Evolutionary conservation across 53 echinoderm and acorn worm genomes (phyloP).

Genomic region (Antedon mediterranea): DNA sequence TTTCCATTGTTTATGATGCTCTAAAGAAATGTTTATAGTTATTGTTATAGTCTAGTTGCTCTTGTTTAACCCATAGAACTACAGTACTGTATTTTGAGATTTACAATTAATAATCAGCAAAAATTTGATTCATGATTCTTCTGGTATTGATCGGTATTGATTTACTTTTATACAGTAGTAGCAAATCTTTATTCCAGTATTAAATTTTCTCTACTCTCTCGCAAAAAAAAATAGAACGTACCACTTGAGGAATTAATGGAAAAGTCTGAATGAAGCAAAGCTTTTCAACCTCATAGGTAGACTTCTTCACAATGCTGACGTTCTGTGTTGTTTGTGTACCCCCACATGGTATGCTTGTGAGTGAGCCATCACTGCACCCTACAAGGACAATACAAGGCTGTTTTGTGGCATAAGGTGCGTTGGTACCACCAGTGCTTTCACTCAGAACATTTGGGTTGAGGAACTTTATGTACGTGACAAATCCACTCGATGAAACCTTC

Average conservation of each 20-base stretch:
- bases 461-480: slow-evolving; percentile 19
- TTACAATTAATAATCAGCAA: too few relatives aligned
- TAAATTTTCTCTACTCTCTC: too few relatives aligned
- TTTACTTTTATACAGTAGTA: too few relatives aligned
- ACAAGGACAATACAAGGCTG: slow-evolving; percentile 13
- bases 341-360: slow-evolving; percentile 22
- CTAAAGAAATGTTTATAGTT: too few relatives aligned
- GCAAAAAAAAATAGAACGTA: slow-evolving; percentile 15
- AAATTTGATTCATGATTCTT: too few relatives aligned
- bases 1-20: too few relatives aligned
- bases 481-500: slow-evolving; percentile 19
- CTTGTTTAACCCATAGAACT: too few relatives aligned
- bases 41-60: too few relatives aligned
- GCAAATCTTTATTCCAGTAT: too few relatives aligned
- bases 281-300: slow-evolving; percentile 2
- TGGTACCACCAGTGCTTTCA: neutral
- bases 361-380: slow-evolving; percentile 24
- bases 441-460: slow-evolving; percentile 17
- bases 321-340: neutral
- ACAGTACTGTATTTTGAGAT: too few relatives aligned
- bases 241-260: slow-evolving; percentile 44
- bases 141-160: too few relatives aligned
- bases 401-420: neutral
- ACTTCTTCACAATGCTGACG: slow-evolving; percentile 8
- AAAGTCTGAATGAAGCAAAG: slow-evolving; percentile 22